Percentiles rank a stretch among this genome's conserved stretches.
Evolutionary conservation across 2,113 vertebrate genomes (phyloP).

Genomic region (Puntigrus tetrazona): DNA sequence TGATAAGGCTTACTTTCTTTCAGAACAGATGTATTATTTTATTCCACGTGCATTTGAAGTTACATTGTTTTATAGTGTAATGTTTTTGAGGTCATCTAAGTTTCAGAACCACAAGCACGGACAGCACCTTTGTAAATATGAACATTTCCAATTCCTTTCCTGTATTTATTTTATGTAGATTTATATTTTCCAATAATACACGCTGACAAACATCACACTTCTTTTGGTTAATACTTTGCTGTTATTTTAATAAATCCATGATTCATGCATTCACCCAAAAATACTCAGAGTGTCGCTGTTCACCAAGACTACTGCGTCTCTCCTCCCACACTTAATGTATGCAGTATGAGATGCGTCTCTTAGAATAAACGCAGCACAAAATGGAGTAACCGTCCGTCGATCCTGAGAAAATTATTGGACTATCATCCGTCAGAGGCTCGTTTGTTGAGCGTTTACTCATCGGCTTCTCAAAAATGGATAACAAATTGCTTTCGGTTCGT

Average conservation of each 20-base stretch:
- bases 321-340: not conserved
- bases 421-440: not conserved
- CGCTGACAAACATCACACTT: not conserved
- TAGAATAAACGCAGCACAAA: not conserved
- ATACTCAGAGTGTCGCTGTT: slow-evolving; percentile 60
- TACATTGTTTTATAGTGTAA: not conserved
- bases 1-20: not conserved
- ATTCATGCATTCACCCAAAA: slow-evolving; percentile 17
- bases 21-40: too few species aligned
- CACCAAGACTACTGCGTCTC: slow-evolving; percentile 17
- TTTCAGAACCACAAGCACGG: slow-evolving; percentile 30
- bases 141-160: not conserved
- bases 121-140: not conserved
- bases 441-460: not conserved
- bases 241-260: not conserved
- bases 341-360: not conserved
- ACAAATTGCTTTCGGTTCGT: not conserved
- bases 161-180: not conserved
- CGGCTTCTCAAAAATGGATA: not conserved
- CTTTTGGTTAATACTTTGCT: not conserved
- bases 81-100: not conserved
- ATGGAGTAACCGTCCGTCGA: slow-evolving; percentile 16
- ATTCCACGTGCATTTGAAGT: not conserved
- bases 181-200: not conserved
- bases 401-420: slow-evolving; percentile 11